Evolutionary conservation across 2,797 vertebrate genomes (phyloP).

Genomic region (Mormyrops attenuatus): DNA sequence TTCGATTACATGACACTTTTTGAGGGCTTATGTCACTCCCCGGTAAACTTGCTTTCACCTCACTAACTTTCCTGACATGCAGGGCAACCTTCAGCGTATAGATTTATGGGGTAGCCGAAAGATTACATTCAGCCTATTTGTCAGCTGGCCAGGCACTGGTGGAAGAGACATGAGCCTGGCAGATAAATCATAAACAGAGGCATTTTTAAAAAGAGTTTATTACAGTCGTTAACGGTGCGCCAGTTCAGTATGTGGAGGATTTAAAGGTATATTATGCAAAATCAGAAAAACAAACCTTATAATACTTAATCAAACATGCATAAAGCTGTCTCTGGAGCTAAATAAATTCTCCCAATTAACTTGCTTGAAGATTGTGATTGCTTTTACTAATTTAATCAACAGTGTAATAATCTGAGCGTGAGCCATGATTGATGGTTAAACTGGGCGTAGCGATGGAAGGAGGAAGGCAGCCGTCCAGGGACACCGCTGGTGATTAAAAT

Average conservation of each 20-base stretch:
- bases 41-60: conserved; percentile 41
- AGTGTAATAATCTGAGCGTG: conserved; percentile 61
- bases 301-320: conserved; percentile 85
- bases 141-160: conserved; percentile 65
- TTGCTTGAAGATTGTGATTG: conserved; percentile 73
- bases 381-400: conserved; percentile 84
- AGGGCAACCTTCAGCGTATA: conserved; percentile 50
- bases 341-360: conserved; percentile 82
- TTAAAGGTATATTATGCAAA: conserved; percentile 90
- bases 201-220: conserved; percentile 68
- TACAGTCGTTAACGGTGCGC: conserved; percentile 68
- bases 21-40: conserved; percentile 19
- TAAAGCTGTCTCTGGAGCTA: conserved; percentile 74
- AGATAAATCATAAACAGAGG: conserved; percentile 71
- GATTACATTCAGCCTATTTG: conserved; percentile 70
- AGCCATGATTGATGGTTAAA: conserved; percentile 54
- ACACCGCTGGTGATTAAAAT: conserved; percentile 29
- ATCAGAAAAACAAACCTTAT: conserved; percentile 82
- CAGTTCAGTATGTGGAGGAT: conserved; percentile 58
- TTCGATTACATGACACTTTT: not conserved
- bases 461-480: conserved; percentile 14
- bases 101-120: conserved; percentile 64
- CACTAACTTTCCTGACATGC: conserved; percentile 66
- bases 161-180: conserved; percentile 46
- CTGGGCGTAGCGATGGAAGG: conserved; percentile 25